Evolutionary conservation across 2,113 vertebrate species (phyloP).

Genomic region (Deroptyus accipitrinus): DNA sequence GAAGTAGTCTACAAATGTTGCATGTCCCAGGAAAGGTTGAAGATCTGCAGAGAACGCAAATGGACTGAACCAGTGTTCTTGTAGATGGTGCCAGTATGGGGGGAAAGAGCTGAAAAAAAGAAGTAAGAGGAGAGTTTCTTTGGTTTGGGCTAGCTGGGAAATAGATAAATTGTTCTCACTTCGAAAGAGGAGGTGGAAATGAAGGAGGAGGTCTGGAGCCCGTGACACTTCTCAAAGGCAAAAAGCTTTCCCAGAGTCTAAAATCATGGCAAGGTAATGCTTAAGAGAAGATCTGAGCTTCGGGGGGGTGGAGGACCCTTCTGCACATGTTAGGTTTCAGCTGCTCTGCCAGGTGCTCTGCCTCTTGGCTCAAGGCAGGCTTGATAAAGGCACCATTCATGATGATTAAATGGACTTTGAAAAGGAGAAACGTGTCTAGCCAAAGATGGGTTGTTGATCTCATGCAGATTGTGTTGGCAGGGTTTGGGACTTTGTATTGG

Average conservation of each 20-base stretch:
- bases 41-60: background rate
- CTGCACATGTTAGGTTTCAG: background rate
- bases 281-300: background rate
- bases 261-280: background rate
- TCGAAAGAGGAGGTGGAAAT: background rate
- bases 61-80: fast-evolving
- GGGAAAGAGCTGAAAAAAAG: background rate
- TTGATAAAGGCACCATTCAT: background rate
- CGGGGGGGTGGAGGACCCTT: fast-evolving
- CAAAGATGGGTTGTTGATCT: background rate
- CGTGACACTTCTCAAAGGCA: background rate
- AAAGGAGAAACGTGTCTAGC: background rate
- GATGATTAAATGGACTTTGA: background rate
- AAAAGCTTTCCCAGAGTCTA: background rate
- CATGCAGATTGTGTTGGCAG: background rate
- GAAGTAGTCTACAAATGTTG: background rate
- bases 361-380: background rate
- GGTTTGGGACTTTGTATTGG: background rate
- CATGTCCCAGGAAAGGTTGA: background rate
- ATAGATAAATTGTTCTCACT: background rate
- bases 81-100: background rate
- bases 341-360: background rate
- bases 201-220: background rate
- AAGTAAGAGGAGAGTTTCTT: background rate
- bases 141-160: background rate